phyloP scores from a whole-genome alignment of 2,113 vertebrate species.

The Narcine bancroftii region DNA sequence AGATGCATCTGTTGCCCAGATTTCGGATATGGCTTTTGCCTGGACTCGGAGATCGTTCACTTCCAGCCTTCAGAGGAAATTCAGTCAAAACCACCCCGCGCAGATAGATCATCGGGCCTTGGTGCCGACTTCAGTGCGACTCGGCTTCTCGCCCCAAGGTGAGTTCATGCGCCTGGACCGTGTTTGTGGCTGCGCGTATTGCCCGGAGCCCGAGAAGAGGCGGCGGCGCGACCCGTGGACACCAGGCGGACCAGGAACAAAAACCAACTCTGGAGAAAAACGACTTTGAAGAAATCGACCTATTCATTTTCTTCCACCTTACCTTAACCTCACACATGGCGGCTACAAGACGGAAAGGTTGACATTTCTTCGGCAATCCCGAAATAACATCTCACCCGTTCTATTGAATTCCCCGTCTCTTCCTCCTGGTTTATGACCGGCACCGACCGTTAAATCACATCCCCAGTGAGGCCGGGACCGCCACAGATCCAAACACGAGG shows the following conservation, averaged over 20 bases:
- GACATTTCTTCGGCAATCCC: not conserved
- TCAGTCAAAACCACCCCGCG: too few relatives aligned
- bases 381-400: not conserved
- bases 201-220: too few relatives aligned
- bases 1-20: too few relatives aligned
- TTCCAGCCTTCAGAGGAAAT: not conserved
- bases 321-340: not conserved
- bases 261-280: too few relatives aligned
- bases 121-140: conserved; percentile 32
- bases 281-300: not conserved
- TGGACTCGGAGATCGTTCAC: not conserved
- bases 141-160: conserved; percentile 49
- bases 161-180: conserved; percentile 58
- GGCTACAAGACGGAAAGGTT: too few relatives aligned
- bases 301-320: not conserved
- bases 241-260: too few relatives aligned
- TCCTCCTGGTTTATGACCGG: not conserved
- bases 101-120: too few relatives aligned
- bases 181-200: too few relatives aligned
- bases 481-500: too few relatives aligned
- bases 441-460: too few relatives aligned
- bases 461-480: too few relatives aligned
- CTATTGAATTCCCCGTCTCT: not conserved
- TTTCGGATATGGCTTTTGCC: not conserved
- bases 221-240: too few relatives aligned